Evolutionary conservation across 2,888 invertebrate species (phyloP).

Genomic region (Heliconius ethilla): DNA sequence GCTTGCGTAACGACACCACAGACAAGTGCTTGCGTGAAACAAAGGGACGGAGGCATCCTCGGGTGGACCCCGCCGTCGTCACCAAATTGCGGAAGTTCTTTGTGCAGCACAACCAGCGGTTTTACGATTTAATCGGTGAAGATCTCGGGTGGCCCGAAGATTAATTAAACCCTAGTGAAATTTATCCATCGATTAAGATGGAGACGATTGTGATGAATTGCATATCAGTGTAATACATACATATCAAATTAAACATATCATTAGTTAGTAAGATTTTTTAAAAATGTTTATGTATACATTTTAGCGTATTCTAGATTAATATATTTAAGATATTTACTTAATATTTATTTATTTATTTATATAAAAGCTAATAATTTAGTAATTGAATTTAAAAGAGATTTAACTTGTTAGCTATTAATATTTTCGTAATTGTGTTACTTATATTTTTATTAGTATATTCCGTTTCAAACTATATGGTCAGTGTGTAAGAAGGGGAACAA

Average conservation of each 20-base stretch:
- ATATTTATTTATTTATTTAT: conserved; percentile 51
- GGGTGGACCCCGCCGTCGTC: conserved; percentile 90
- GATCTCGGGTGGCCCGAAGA: conserved; percentile 97
- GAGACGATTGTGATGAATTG: conserved; percentile 68
- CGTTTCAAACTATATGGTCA: conserved; percentile 47
- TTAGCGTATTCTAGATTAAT: conserved; percentile 63
- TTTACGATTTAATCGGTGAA: conserved; percentile 95
- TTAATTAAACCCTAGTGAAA: conserved; percentile 59
- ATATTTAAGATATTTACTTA: conserved; percentile 53
- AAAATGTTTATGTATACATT: conserved; percentile 77
- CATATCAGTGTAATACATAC: conserved; percentile 66
- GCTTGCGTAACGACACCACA: conserved; percentile 91
- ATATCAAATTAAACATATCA: conserved; percentile 72
- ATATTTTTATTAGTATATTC: conserved; percentile 35
- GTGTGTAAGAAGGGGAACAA: conserved; percentile 57
- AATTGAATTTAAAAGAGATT: conserved; percentile 41
- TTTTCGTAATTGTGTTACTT: conserved; percentile 36
- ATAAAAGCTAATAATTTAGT: conserved; percentile 45
- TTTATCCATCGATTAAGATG: conserved; percentile 38
- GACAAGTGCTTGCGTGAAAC: conserved; percentile 92
- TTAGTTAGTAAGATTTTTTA: conserved; percentile 71
- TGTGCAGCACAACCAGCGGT: conserved; percentile 94
- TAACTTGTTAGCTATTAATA: conserved; percentile 45
- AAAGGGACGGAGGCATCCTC: conserved; percentile 91
- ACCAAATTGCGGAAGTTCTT: conserved; percentile 92